Conservation (phyloP, 2,888 invertebrate genomes). For the Conomelus anceps region DNA sequence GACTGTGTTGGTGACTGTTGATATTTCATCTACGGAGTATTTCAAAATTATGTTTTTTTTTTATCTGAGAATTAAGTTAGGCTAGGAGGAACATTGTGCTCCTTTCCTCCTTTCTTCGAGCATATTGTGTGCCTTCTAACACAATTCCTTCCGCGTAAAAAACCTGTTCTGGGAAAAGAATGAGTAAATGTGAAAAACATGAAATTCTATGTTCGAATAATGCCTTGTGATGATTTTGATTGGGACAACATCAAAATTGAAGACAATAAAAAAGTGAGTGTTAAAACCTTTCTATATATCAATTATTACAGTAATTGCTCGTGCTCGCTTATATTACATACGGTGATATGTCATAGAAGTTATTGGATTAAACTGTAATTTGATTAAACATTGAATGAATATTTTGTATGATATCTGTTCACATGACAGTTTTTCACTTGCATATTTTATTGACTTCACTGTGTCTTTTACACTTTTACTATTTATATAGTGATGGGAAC, state of each 20-base stretch:
- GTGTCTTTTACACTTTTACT: no score
- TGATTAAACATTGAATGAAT: no score
- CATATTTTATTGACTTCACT: no score
- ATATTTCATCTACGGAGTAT: no score
- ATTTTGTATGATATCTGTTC: no score
- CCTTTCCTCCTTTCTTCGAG: neutral
- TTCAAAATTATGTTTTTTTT: neutral
- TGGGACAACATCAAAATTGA: slow-evolving; percentile 19
- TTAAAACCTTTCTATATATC: no score
- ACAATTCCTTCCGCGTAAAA: neutral
- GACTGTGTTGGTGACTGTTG: neutral
- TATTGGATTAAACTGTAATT: no score
- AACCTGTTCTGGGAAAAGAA: neutral
- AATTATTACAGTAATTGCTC: no score
- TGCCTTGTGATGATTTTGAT: slow-evolving; percentile 10
- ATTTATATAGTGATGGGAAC: no score
- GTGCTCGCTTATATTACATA: no score
- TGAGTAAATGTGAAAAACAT: neutral
- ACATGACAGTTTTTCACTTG: no score
- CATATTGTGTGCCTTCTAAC: neutral
- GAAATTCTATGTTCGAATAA: neutral
- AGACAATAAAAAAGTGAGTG: slow-evolving; percentile 10
- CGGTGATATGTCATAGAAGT: no score
- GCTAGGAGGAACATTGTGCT: neutral
- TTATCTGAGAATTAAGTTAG: neutral